phyloP scores from a whole-genome alignment of 2,113 vertebrate species.

The Salvator merianae region DNA sequence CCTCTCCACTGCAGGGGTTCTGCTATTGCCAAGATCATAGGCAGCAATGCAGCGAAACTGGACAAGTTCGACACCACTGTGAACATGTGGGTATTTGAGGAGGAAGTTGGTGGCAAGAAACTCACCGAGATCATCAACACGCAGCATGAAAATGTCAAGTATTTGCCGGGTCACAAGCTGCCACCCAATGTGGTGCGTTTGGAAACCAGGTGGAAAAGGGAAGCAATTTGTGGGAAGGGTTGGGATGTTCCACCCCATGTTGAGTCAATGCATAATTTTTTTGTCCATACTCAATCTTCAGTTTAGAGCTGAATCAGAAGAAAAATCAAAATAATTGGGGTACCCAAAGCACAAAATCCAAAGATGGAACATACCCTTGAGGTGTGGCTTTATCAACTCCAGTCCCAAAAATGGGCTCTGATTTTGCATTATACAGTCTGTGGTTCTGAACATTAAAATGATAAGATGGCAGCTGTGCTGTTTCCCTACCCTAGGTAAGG shows the following conservation, averaged over 20 bases:
- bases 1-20: constrained; percentile 83
- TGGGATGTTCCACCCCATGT: neutral
- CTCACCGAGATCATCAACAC: constrained; percentile 96
- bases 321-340: neutral
- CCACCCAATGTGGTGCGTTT: constrained; percentile 91
- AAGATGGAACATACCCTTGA: neutral
- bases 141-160: constrained; percentile 94
- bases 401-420: too few relatives aligned
- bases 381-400: neutral
- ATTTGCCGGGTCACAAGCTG: constrained; percentile 93
- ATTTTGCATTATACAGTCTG: too few relatives aligned
- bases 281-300: neutral
- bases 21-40: constrained; percentile 94
- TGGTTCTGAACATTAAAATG: neutral
- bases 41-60: constrained; percentile 83
- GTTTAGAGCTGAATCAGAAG: neutral
- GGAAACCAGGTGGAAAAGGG: accelerated
- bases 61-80: constrained; percentile 84
- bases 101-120: constrained; percentile 83
- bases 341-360: neutral
- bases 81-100: constrained; percentile 97
- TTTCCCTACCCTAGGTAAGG: neutral
- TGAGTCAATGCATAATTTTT: neutral
- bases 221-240: neutral
- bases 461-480: neutral